Evolutionary conservation across 2,797 vertebrate genomes (phyloP), one percentile per base, ranked within the genome.

Genomic region (Threskiornis aethiopicus): DNA sequence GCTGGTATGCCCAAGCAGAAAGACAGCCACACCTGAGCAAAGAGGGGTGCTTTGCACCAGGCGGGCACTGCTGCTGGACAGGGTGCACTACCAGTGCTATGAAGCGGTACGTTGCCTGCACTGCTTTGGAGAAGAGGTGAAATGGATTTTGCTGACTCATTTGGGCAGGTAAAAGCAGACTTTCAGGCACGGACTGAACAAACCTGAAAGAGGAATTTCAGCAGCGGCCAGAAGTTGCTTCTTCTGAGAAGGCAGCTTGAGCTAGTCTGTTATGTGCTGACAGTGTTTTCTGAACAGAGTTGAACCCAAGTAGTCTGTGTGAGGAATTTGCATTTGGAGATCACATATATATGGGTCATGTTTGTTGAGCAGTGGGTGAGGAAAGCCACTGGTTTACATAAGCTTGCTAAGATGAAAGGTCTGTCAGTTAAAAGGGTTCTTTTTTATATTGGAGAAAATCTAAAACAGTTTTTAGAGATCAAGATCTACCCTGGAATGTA

Each of bases 1-100:
- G 28, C 37, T 35, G 55, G 14, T 39, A 19, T 87, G 33, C 20
- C 35, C 33, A 62, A 47, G 33, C 41, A 35, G 64, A 78, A 88
- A 11, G 66, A 37, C n/a, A 44, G 51, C 4, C 35, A 24, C n/a
- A 35, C 20, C 61, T 5, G 33, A 58, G 26, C 21, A 64, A 39
- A 64, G 29, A 39, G 29, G 14, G 16, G 4, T 81, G 67, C 25
- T 72, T 33, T 52, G 55, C 35, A 41, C 39, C 16, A 9, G 26
- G 19, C 31, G 73, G 78, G 51, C 11, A 1, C 33, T 46, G 52
- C 55, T 77, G 51, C 46, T 51, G 21, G 39, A 14, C 41, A 9
- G 57, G 13, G 16, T 4, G 18, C 9, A 0, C 16, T 49, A 28
- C 28, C 22, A 5, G 10, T 24, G 46, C 33, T 0, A 0, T 17